Evolutionary conservation across 2,797 vertebrate genomes (phyloP).

Genomic region (Simalia tracyae): DNA sequence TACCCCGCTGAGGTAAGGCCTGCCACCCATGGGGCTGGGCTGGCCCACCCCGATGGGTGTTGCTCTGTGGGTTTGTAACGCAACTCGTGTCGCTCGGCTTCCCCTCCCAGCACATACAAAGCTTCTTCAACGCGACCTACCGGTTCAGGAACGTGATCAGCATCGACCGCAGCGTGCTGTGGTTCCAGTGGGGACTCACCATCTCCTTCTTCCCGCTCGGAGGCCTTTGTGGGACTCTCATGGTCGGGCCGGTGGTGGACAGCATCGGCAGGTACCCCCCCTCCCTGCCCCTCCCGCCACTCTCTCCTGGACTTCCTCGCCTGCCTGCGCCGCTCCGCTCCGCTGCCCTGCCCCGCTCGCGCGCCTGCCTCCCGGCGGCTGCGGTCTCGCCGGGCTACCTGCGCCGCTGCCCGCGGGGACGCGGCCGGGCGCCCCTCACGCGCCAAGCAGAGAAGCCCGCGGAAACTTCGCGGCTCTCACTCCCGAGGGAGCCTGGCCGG

Average conservation of each 20-base stretch:
- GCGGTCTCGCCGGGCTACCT: too few relatives aligned
- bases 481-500: background rate
- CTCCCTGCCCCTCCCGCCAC: background rate
- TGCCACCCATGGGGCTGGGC: too few relatives aligned
- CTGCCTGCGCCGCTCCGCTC: background rate
- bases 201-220: conserved; percentile 88
- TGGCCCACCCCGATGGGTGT: too few relatives aligned
- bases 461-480: background rate
- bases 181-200: conserved; percentile 82
- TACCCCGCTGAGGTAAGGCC: background rate
- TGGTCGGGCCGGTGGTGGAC: conserved; percentile 83
- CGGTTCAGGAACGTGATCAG: background rate
- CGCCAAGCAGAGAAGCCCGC: background rate
- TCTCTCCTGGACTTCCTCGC: background rate
- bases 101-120: background rate
- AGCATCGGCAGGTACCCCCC: conserved; percentile 79
- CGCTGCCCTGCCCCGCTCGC: background rate
- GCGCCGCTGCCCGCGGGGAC: background rate
- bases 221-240: conserved; percentile 83
- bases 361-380: too few relatives aligned
- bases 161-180: background rate
- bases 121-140: conserved; percentile 5
- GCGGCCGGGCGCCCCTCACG: background rate
- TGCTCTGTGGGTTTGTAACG: too few relatives aligned
- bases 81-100: background rate